These are phyloP conservation scores for Gavialis gangeticus DNA, from an alignment of 2,113 vertebrate species.

Conservation along the genomic window DNA sequence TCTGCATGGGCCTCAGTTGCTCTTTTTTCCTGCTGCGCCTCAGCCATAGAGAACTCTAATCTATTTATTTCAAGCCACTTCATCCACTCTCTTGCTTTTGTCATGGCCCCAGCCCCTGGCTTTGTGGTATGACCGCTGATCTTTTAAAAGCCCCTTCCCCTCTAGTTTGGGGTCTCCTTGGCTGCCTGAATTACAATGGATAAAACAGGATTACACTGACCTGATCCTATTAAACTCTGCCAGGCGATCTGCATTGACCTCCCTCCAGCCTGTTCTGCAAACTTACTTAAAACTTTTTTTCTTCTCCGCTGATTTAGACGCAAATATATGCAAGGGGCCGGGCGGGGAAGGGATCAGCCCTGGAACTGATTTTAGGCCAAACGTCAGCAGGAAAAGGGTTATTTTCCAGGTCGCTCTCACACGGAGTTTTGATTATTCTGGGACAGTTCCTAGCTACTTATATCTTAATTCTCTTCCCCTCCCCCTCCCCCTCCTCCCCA, in stretches of 20 bases:
- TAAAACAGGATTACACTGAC: constrained; percentile 85
- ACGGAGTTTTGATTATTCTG: neutral
- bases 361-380: neutral
- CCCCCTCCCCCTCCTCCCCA: neutral
- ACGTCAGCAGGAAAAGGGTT: neutral
- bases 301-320: neutral
- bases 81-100: constrained; percentile 75
- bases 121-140: constrained; percentile 75
- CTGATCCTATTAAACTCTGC: constrained; percentile 83
- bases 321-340: neutral
- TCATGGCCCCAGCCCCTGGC: constrained; percentile 71
- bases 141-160: constrained; percentile 77
- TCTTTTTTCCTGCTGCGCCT: constrained; percentile 61
- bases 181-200: constrained; percentile 81
- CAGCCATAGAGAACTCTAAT: constrained; percentile 77
- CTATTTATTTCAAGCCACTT: constrained; percentile 86
- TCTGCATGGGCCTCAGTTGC: constrained; percentile 35
- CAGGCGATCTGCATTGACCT: constrained; percentile 67
- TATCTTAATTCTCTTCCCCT: neutral
- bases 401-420: neutral
- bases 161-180: constrained; percentile 77
- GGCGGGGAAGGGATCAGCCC: neutral
- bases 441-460: neutral
- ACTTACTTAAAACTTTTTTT: constrained; percentile 62
- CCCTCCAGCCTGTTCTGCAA: constrained; percentile 67